Evolutionary conservation across 2,113 vertebrate genomes (phyloP), one percentile per base, ranked within the genome.

Genomic region (Choloepus hoffmanni): DNA sequence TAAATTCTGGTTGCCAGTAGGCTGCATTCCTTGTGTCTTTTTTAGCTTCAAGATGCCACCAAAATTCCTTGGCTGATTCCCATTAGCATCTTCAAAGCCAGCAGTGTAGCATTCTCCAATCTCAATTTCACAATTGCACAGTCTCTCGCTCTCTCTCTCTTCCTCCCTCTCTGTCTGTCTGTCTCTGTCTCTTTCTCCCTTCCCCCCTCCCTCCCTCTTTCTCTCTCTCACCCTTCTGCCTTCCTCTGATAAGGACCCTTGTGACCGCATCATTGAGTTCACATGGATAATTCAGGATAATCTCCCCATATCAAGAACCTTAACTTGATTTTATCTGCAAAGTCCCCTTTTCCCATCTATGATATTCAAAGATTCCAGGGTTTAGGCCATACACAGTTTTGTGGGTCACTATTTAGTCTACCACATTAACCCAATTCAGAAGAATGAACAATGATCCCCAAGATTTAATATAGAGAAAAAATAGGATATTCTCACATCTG

Each of bases 181-280:
- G 18, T 58, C 55, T 58, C 55, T 19, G 10, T 55, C 53, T 16
- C 53, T 55, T 16, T 16, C 18, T 55, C 50, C 14, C 50, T 55
- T 55, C 18, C 53, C 18, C 53, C 53, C 55, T 21, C 55, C 19
- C 6, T 58, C 14, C 16, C 55, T 55, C 16, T 21, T 18, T 18
- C 55, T 58, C 55, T 58, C 55, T 21, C 65, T 67, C 0, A 12
- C 30, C 7, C 43, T 45, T 53, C 14, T 60, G 7, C 2, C 23
- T 65, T 13, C 16, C n/a, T 77, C 24, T 28, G 79, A 1, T 7
- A 55, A 53, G 21, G 3, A 90, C 1, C 1, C 0, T 2, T 74
- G 1, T 73, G 28, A 43, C 28, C 81, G 23, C 2, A n/a, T 2
- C 2, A n/a, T 0, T 48, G 23, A 6, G 0, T 0, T 2, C 8